Evolutionary conservation across 2,888 invertebrate genomes (phyloP), one percentile per base, ranked within the genome.

Genomic region (Andrena bucephala): DNA sequence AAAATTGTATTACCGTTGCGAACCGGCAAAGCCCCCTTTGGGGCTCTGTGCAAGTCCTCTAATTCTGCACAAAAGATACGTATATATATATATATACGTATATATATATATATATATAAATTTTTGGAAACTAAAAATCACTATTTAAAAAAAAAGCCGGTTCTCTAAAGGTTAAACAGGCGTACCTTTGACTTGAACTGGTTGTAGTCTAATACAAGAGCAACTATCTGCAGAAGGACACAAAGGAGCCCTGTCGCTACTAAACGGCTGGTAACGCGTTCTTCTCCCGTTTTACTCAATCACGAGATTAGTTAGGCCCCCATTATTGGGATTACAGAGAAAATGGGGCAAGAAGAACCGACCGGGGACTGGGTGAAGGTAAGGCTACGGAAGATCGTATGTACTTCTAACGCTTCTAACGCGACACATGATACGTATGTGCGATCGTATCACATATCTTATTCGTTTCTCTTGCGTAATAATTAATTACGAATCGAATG

Each of bases 391-490:
- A 80, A 65, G 74, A 74, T 70, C 36, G 77, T 20, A 20, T 20
- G 20, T 81, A 83, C 67, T 87, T 87, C 33, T 87, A 86, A 87
- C 79, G 83, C 87, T 87, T 87, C 85, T 86, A 85, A 87, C 75
- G 66, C 74, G 85, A 81, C 85, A 82, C 67, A 62, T 73, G 81
- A 80, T 70, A 66, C 52, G 59, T 74, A 68, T 36, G 80, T 33
- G 65, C 72, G 16, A 24, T 50, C 20, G 52, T 57, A 68, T 74
- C 62, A 31, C 74, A 50, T 36, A 79, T 83, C 36, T 68, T n/a
- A 57, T 60, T 52, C 20, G 48, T 60, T 75, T 42, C 20, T 29
- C 24, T 85, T 85, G 76, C 52, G 60, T 54, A 80, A 80, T 72
- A 71, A 82, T 81, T 69, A 63, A 66, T 70, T 57, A 16, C 20